Percentiles rank a stretch among this genome's conserved stretches.
Conservation (phyloP, 2,888 invertebrate genomes). For the Drosophila quasianomalipes region DNA sequence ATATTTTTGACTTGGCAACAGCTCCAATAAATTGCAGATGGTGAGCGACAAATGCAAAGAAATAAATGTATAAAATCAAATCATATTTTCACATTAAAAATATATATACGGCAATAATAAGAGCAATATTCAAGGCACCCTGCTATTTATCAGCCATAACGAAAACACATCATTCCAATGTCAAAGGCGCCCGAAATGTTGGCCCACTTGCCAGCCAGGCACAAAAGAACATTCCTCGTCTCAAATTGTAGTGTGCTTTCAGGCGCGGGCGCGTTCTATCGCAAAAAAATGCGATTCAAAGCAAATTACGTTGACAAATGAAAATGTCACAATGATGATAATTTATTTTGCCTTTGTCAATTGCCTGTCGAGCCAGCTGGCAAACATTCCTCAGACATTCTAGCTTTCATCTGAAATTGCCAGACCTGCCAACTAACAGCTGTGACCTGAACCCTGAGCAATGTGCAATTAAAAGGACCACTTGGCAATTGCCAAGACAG, state of each 20-base stretch:
- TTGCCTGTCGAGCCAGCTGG: conserved; percentile 57
- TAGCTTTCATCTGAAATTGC: conserved; percentile 59
- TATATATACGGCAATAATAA: conserved; percentile 68
- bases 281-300: conserved; percentile 62
- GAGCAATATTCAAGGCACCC: conserved; percentile 53
- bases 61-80: conserved; percentile 76
- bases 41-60: conserved; percentile 60
- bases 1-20: conserved; percentile 34
- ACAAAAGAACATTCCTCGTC: conserved; percentile 63
- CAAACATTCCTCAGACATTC: conserved; percentile 59
- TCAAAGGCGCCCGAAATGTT: conserved; percentile 16
- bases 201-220: conserved; percentile 31
- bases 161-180: conserved; percentile 46
- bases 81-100: conserved; percentile 76
- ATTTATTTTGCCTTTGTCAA: conserved; percentile 76
- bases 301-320: conserved; percentile 77
- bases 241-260: conserved; percentile 61
- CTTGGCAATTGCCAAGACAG: conserved; percentile 35
- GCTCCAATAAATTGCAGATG: conserved; percentile 70
- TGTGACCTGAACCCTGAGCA: conserved; percentile 38
- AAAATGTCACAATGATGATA: conserved; percentile 78
- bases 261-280: conserved; percentile 42
- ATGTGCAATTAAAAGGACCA: conserved; percentile 67
- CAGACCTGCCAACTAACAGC: conserved; percentile 24
- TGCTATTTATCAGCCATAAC: conserved; percentile 40